These are phyloP conservation scores for Clistopyga incitator DNA, from an alignment of 2,888 invertebrate species.

Conservation along the genomic window DNA sequence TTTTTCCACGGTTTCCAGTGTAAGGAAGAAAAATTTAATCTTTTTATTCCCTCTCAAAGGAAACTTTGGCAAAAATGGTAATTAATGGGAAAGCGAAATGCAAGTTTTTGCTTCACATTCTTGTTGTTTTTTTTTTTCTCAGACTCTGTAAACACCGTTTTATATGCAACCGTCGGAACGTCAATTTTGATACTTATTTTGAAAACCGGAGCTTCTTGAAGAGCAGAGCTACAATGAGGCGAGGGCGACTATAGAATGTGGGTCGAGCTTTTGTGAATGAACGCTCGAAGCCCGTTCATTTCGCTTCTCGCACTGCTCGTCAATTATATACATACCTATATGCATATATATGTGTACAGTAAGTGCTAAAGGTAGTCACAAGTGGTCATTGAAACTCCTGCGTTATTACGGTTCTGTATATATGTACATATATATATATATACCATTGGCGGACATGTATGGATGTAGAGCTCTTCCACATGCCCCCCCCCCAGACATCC, in stretches of 20 bases:
- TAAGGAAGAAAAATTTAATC: no score
- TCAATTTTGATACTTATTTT: not conserved
- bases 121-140: not conserved
- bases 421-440: no score
- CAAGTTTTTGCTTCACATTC: not conserved
- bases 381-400: constrained; percentile 44
- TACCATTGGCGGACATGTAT: not conserved
- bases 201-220: constrained; percentile 1
- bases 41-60: no score
- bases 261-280: constrained; percentile 49
- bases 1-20: no score
- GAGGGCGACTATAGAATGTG: not conserved
- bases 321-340: constrained; percentile 15
- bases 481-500: constrained; percentile 8
- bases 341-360: constrained; percentile 17
- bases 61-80: no score
- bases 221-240: constrained; percentile 42
- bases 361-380: constrained; percentile 29
- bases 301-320: constrained; percentile 23
- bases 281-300: constrained; percentile 40
- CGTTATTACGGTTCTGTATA: constrained; percentile 50
- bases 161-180: not conserved
- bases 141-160: not conserved
- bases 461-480: not conserved
- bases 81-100: no score